phyloP scores from a whole-genome alignment of 2,113 vertebrate genomes.

The Heliornis fulica region DNA sequence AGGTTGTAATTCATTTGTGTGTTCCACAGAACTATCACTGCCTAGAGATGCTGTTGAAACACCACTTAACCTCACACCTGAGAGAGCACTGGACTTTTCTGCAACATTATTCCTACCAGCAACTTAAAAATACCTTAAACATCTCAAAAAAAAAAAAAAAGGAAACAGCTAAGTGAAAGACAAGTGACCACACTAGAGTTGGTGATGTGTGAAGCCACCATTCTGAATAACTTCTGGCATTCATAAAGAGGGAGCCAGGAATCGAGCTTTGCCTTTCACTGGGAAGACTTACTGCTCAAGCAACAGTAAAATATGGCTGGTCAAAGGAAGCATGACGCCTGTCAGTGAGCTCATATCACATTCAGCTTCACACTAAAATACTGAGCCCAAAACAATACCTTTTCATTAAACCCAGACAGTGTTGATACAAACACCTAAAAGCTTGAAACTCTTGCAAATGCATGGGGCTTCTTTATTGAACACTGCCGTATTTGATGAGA shows the following conservation, averaged over 20 bases:
- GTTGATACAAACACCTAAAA: background rate
- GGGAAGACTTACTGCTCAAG: background rate
- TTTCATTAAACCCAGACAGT: background rate
- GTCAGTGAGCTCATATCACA: background rate
- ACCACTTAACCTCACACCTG: background rate
- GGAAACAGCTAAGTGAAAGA: background rate
- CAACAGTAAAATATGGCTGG: background rate
- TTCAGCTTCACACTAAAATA: background rate
- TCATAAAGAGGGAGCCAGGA: background rate
- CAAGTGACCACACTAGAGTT: background rate
- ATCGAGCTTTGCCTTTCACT: background rate
- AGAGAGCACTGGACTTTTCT: background rate
- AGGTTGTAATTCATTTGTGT: background rate
- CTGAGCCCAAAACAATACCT: background rate
- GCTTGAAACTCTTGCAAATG: background rate
- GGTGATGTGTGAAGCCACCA: background rate
- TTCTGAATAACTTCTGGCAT: background rate
- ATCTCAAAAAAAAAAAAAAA: background rate
- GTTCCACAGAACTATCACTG: background rate
- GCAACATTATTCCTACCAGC: background rate
- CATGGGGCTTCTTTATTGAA: background rate
- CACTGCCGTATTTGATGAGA: background rate
- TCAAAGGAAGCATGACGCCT: background rate
- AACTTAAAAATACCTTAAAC: background rate
- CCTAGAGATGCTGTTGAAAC: background rate